Evolutionary conservation across 2,113 vertebrate genomes (phyloP), one percentile per base, ranked within the genome.

Genomic region (Eupsittula cactorum): DNA sequence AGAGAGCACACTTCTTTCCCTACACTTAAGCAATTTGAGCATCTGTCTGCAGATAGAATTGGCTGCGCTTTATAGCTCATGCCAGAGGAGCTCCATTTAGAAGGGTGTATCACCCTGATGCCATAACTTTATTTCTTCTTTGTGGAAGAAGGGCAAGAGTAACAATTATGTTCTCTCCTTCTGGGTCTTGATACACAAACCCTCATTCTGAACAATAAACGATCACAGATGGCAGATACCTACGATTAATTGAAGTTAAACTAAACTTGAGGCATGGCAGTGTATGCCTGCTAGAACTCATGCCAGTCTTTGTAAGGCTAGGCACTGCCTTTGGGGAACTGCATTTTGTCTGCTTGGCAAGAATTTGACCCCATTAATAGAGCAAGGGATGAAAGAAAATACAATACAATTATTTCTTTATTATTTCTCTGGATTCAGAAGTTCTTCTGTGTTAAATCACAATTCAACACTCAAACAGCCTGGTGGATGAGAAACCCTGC

Each of bases 211-310:
- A 85, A 73, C 37, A 86, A 80, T 59, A 95, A 90, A 75, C 39
- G 92, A 82, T 92, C 77, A 83, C 50, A 94, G 91, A 80, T 31
- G 90, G 47, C 24, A 67, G 77, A 80, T 44, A 78, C 55, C 82
- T 87, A 60, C 81, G 70, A 95, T 97, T 97, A 96, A 75, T 74
- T 91, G 46, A 84, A 94, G 71, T 77, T 93, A 90, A 96, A 71
- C 55, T 68, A 76, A 89, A 59, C 70, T 69, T 94, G 74, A 95
- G 47, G 16, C 25, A 49, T 53, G 47, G 41, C 18, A 50, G 42
- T 18, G 2, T 8, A 46, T 13, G 52, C 55, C 46, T 88, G 50
- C 63, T 68, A 71, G 16, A 78, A 79, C 37, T 89, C 53, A 37
- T 50, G 57, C 41, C 68, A 79, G 55, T 47, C 21, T 21, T 88